Evolutionary conservation across 2,888 invertebrate genomes (phyloP).

Genomic region (Steinernema scapterisci): DNA sequence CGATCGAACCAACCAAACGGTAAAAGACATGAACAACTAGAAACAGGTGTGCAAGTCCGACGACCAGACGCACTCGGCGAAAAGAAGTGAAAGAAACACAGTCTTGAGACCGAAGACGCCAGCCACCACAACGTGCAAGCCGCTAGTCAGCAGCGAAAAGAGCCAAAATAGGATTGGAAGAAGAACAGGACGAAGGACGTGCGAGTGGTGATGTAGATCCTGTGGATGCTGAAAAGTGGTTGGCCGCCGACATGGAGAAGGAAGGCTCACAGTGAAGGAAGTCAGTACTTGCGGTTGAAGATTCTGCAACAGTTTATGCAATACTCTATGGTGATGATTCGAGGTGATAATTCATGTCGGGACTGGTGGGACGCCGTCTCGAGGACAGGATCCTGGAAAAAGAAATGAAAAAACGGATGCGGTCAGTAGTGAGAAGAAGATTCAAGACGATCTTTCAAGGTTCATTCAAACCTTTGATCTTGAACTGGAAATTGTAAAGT

Average conservation of each 20-base stretch:
- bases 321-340: background rate
- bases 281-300: constrained; percentile 31
- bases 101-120: background rate
- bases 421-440: background rate
- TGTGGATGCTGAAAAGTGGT: too few species aligned
- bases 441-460: too few species aligned
- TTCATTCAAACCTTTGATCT: too few species aligned
- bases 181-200: background rate
- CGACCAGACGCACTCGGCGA: constrained; percentile 11
- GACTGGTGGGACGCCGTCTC: background rate
- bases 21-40: background rate
- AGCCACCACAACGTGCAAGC: constrained; percentile 28
- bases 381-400: background rate
- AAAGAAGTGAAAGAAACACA: constrained; percentile 11
- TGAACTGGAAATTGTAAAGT: too few species aligned
- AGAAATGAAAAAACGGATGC: constrained; percentile 7
- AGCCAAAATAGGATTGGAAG: background rate
- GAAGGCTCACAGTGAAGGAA: background rate
- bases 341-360: background rate
- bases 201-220: too few species aligned
- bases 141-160: constrained; percentile 7
- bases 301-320: constrained; percentile 23
- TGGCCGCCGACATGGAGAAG: too few species aligned
- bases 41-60: background rate
- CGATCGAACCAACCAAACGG: too few species aligned